These are phyloP conservation scores for Sorex araneus DNA, from an alignment of 2,113 vertebrate genomes.

Conservation along the genomic window DNA sequence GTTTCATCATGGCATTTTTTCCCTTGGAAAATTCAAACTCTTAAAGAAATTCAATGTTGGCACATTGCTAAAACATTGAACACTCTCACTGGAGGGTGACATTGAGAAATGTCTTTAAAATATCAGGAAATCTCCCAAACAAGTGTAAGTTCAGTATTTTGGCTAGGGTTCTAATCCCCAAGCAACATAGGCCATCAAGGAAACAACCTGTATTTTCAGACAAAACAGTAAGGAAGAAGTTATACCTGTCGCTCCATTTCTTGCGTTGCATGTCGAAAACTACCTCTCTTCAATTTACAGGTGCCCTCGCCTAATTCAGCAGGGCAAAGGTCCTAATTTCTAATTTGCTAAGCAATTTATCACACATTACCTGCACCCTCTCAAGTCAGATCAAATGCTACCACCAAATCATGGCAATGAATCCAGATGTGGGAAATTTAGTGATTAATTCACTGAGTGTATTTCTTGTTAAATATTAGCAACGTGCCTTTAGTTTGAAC, in stretches of 20 bases:
- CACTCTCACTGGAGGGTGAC: slow-evolving; percentile 12
- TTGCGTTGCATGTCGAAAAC: slow-evolving; percentile 76
- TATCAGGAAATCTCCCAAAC: slow-evolving; percentile 43
- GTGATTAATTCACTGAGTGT: slow-evolving; percentile 67
- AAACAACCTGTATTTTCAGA: slow-evolving; percentile 70
- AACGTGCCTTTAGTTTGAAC: slow-evolving; percentile 42
- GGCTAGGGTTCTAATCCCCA: slow-evolving; percentile 59
- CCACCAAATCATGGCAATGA: slow-evolving; percentile 76
- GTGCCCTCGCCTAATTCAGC: slow-evolving; percentile 73
- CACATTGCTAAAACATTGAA: slow-evolving; percentile 40
- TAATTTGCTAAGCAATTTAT: slow-evolving; percentile 86
- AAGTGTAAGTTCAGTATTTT: slow-evolving; percentile 43
- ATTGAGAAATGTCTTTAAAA: slow-evolving; percentile 44
- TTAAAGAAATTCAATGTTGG: slow-evolving; percentile 27
- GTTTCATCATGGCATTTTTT: slow-evolving; percentile 16
- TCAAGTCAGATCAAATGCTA: slow-evolving; percentile 75
- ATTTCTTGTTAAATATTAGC: slow-evolving; percentile 63
- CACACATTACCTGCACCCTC: slow-evolving; percentile 77
- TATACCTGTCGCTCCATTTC: slow-evolving; percentile 53
- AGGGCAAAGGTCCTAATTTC: slow-evolving; percentile 82
- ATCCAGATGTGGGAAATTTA: slow-evolving; percentile 61
- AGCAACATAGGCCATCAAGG: slow-evolving; percentile 81
- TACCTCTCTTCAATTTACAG: slow-evolving; percentile 82
- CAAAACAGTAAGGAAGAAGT: slow-evolving; percentile 69
- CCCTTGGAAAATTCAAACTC: not conserved